Base-by-base conservation (phyloP, 1,140 invertebrate genomes). In the Oryzaephilus surinamensis region DNA sequence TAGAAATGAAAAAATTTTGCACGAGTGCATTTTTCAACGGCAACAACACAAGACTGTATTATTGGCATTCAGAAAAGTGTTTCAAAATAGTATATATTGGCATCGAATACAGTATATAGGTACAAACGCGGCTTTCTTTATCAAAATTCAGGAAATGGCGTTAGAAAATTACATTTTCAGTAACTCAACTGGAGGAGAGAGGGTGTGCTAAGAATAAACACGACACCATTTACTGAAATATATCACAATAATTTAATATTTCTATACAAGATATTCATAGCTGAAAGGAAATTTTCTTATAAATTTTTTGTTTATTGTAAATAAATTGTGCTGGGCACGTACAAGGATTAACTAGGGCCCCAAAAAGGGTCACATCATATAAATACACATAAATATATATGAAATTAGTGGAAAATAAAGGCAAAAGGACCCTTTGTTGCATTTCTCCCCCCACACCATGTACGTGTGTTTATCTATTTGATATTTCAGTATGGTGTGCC, bases 161-260 rank as follows among this genome's bases (percentile, higher is more conserved):
- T 34, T 38, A 17, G 33, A 18, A 28, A 51, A 51, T 51, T 51
- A 51, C 42, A 51, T 51, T 51, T 51, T 51, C 48, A 48, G 45
- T 51, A 51, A 51, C 45, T 51, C 45, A 42, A 48, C 48, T 47
- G 21, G 32, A 26, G 32, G 23, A 20, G 6, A n/a, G 8, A n/a
- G 43, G 36, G 41, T 51, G 45, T 48, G 45, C 45, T 17, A 38
- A 32, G 48, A 46, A 50, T 50, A 41, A 38, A 44, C 43, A 45
- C 18, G n/a, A 23, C 23, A 40, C 19, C 36, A 47, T 47, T 43
- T 36, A 27, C 24, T 17, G 41, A 43, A 47, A 47, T 38, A 33
- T 43, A 46, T 33, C 16, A 18, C 37, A 29, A 46, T 46, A 46
- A 46, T 38, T 42, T 26, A 43, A 46, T 43, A 42, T 43, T 38